Conservation (phyloP, 2,113 vertebrate genomes). For the Lepus europaeus region DNA sequence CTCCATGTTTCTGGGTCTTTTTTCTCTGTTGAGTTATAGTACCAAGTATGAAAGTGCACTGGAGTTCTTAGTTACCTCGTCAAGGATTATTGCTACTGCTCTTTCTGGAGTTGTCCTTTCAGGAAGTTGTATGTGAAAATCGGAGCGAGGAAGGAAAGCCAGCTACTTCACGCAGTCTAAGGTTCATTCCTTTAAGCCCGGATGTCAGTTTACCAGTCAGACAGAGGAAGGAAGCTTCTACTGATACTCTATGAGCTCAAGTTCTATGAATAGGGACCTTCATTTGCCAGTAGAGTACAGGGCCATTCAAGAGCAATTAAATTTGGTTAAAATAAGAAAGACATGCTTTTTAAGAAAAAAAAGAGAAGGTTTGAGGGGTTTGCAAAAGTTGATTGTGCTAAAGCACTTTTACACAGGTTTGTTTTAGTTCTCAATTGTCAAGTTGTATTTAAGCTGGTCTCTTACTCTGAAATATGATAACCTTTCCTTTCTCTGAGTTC, state of each 20-base stretch:
- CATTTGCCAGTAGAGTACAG: conserved; percentile 70
- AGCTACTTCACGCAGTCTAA: conserved; percentile 14
- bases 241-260: conserved; percentile 71
- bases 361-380: conserved; percentile 71
- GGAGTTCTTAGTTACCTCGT: neutral
- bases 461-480: conserved; percentile 85
- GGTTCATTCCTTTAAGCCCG: conserved; percentile 63
- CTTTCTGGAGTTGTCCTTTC: conserved; percentile 49
- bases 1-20: neutral
- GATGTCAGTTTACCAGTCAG: conserved; percentile 77
- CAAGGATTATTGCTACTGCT: neutral
- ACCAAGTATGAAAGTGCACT: neutral
- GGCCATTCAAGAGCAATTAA: conserved; percentile 83
- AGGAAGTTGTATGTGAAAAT: conserved; percentile 48
- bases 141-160: conserved; percentile 54
- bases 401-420: conserved; percentile 81
- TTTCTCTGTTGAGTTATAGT: neutral
- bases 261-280: conserved; percentile 83
- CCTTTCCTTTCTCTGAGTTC: conserved; percentile 81
- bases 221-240: conserved; percentile 81
- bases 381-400: conserved; percentile 80
- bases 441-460: conserved; percentile 83
- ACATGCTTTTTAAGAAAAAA: conserved; percentile 73
- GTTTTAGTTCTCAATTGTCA: conserved; percentile 84
- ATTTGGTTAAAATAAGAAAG: conserved; percentile 81